phyloP scores from a whole-genome alignment of 2,797 vertebrate species.

The Clarias platycephalus region DNA sequence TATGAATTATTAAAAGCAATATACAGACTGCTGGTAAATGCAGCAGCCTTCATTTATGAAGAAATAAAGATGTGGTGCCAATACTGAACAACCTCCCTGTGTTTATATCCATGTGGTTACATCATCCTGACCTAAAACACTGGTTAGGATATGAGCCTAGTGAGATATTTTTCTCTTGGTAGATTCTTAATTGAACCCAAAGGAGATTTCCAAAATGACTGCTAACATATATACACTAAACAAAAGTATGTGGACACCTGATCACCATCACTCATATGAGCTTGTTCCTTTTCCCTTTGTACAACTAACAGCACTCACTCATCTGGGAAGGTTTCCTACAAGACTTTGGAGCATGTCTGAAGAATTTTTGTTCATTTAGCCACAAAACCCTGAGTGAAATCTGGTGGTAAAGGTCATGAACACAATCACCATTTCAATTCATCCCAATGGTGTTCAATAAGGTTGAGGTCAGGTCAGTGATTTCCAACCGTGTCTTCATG shows the following conservation, averaged over 20 bases:
- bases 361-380: not conserved
- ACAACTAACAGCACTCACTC: not conserved
- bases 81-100: not conserved
- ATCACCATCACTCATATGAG: not conserved
- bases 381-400: not conserved
- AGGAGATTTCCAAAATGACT: not conserved
- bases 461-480: not conserved
- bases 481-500: too few relatives aligned
- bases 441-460: not conserved
- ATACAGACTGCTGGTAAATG: not conserved
- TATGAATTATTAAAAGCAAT: conserved; percentile 8
- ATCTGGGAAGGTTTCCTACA: not conserved
- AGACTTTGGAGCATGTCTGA: not conserved
- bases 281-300: not conserved
- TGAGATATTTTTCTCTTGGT: not conserved
- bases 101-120: not conserved
- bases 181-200: too few relatives aligned
- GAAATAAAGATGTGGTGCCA: not conserved
- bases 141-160: not conserved
- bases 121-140: not conserved
- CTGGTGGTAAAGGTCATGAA: not conserved
- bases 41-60: not conserved
- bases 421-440: not conserved
- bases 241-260: not conserved
- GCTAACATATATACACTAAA: not conserved